A percentile compares a stretch with the other conserved stretches of the same genome.
Evolutionary conservation across 2,797 vertebrate species (phyloP).

Genomic region (Ceyx erithaca): DNA sequence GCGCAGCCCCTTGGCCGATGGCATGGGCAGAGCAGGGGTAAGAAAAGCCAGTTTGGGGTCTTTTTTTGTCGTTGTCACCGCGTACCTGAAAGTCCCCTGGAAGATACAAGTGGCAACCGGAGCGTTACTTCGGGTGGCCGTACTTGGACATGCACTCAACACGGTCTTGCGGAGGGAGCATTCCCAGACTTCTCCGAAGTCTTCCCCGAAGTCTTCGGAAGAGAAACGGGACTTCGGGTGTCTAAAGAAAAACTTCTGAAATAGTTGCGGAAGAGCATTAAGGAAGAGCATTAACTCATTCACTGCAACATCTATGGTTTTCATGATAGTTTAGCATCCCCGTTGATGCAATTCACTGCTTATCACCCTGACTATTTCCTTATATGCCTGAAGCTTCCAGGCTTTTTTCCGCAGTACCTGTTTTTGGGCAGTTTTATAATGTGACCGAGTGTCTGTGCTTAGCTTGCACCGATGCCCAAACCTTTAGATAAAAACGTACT

Average conservation of each 20-base stretch:
- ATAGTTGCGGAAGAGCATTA: fast-evolving
- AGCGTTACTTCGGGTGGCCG: not conserved
- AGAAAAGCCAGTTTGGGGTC: too few species aligned
- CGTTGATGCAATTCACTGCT: fast-evolving
- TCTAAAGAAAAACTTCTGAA: not conserved
- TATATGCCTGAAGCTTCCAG: too few species aligned
- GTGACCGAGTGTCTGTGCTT: fast-evolving
- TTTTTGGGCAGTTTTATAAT: not conserved
- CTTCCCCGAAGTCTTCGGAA: too few species aligned
- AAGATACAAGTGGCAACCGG: fast-evolving
- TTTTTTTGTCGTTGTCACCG: fast-evolving
- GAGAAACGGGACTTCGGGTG: fast-evolving
- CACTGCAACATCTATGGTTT: not conserved
- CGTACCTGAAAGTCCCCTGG: fast-evolving
- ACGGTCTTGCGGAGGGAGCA: fast-evolving
- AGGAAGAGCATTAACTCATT: fast-evolving
- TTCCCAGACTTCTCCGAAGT: too few species aligned
- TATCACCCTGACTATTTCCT: too few species aligned
- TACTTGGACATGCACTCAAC: fast-evolving
- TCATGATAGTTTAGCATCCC: not conserved
- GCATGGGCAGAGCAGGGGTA: not conserved
- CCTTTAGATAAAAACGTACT: not conserved
- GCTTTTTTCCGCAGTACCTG: not conserved
- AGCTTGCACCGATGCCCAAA: not conserved
- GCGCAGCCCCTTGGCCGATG: fast-evolving